phyloP scores from a whole-genome alignment of 2,113 vertebrate genomes.

The Indicator maculatus region DNA sequence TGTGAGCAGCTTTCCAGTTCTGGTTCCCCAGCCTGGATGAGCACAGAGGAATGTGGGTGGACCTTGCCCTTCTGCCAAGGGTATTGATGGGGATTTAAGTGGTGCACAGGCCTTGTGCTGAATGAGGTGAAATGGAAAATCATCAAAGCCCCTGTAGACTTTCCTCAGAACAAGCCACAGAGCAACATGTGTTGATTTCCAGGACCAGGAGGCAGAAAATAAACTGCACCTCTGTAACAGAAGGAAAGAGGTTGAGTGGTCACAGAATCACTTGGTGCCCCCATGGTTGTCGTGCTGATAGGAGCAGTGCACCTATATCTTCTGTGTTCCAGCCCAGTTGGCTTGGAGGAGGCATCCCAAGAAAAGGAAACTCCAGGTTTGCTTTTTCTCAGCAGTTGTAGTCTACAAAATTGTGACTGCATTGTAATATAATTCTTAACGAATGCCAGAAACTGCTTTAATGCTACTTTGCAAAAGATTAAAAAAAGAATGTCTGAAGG shows the following conservation, averaged over 20 bases:
- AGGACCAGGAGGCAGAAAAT: background rate
- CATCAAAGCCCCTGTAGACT: conserved; percentile 13
- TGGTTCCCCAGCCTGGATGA: conserved; percentile 52
- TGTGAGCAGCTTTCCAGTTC: background rate
- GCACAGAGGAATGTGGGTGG: conserved; percentile 67
- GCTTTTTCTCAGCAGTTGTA: background rate
- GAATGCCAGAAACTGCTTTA: conserved; percentile 42
- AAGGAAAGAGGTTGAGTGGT: background rate
- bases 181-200: background rate
- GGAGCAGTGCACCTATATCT: background rate
- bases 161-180: background rate
- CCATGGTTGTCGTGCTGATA: background rate
- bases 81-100: conserved; percentile 54
- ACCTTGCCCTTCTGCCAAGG: conserved; percentile 54
- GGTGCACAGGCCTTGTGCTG: background rate
- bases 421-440: conserved; percentile 13
- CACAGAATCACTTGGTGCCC: rapidly evolving
- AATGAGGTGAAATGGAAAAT: conserved; percentile 42
- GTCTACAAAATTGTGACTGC: conserved; percentile 19
- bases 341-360: background rate
- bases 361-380: background rate
- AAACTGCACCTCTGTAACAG: background rate
- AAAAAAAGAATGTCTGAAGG: conserved; percentile 51
- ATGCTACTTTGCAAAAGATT: conserved; percentile 58
- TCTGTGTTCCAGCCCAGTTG: background rate